Base-by-base conservation (phyloP, 2,797 vertebrate genomes). In the Streptopelia turtur region DNA sequence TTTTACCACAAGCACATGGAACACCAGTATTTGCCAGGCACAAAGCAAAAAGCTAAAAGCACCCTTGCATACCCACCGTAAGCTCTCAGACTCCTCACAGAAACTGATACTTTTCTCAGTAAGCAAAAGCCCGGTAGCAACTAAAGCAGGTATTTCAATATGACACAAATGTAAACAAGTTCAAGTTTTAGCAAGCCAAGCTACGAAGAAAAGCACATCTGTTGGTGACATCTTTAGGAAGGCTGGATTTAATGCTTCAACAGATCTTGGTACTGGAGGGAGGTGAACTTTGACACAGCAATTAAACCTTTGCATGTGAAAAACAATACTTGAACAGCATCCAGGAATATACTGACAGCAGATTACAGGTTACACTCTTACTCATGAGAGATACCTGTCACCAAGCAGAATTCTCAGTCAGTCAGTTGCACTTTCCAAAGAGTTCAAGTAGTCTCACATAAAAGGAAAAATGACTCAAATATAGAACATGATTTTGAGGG, bases 1-100 rank as follows among this genome's bases (percentile, higher is more conserved):
- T 63, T 96, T 87, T 90, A 92, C 86, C 78, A 93, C 86, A 93
- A 89, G 63, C 55, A 79, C 35, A 41, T 21, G 49, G 31, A 93
- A 72, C 39, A 77, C 17, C 4, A 3, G 53, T 55, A 69, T 55
- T 81, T 66, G 49, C 63, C 88, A 94, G 33, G 77, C 43, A 89
- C 57, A 57, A 94, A 93, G 23, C 50, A 76, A 59, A 59, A 89
- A 89, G 24, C 45, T 88, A 66, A 83, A 94, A 79, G 55, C 63
- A 94, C 39, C 47, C 68, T 92, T 87, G 92, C 43, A 84, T 70
- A 68, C 15, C 15, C 45, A 89, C 35, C 77, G 82, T 41, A 84
- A 93, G 69, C 61, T 91, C 78, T 88, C 77, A 76, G 87, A 78
- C 23, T 91, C 47, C 59, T 86, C 56, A 22, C 27, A 89, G 69